phyloP scores from a whole-genome alignment of 2,113 vertebrate species.

The Actenoides hombroni region DNA sequence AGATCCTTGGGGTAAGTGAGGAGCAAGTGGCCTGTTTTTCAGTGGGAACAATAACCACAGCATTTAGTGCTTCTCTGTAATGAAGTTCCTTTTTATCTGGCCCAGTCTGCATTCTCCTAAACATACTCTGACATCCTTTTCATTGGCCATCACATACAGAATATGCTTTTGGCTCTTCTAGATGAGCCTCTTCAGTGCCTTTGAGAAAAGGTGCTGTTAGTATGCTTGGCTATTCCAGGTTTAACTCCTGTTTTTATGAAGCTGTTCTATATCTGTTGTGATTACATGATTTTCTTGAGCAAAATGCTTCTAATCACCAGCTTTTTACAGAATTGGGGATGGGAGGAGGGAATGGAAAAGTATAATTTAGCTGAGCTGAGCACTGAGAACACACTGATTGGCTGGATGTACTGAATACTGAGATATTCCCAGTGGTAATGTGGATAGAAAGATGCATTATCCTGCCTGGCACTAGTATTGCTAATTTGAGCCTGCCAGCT shows the following conservation, averaged over 20 bases:
- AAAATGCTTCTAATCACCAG: neutral
- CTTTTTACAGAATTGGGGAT: neutral
- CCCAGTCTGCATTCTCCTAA: neutral
- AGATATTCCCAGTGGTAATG: neutral
- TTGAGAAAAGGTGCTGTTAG: neutral
- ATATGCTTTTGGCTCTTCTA: neutral
- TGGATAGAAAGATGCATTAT: rapidly evolving
- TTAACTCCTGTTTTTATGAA: neutral
- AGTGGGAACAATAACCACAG: neutral
- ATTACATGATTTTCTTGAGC: neutral
- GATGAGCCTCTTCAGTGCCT: neutral
- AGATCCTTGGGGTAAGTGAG: conserved; percentile 91
- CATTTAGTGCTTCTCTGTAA: neutral
- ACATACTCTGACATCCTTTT: neutral
- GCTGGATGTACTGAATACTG: neutral
- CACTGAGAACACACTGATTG: neutral
- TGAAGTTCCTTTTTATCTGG: neutral
- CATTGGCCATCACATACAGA: neutral
- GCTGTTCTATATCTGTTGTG: neutral
- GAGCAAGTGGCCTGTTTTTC: neutral
- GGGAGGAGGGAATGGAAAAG: rapidly evolving
- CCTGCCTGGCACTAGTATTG: neutral
- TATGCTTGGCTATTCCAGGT: neutral
- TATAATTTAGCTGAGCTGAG: neutral
- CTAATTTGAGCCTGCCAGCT: neutral